Conservation (phyloP, 2,113 vertebrate genomes). For the pig (Sus scrofa) region T2T-Sscrofa CM000813.6:140677001-140677500, state of each 20-base stretch:
- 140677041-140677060: background rate
- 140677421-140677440: background rate
- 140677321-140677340: too few species aligned
- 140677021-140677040: slow-evolving; percentile 65
- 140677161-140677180: background rate
- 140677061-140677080: background rate
- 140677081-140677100: background rate
- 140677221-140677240: too few species aligned
- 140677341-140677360: too few species aligned
- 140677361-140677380: too few species aligned
- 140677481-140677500: background rate
- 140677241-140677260: too few species aligned
- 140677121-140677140: slow-evolving; percentile 41
- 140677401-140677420: too few species aligned
- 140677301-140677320: too few species aligned
- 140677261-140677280: too few species aligned
- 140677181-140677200: background rate
- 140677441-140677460: slow-evolving; percentile 9
- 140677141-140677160: slow-evolving; percentile 27
- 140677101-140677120: background rate
- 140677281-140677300: too few species aligned
- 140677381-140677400: too few species aligned
- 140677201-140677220: background rate
- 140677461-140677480: slow-evolving; percentile 13
- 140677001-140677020: slow-evolving; percentile 61